These are phyloP conservation scores for Melanotaenia parkinsoni DNA, from an alignment of 2,797 vertebrate genomes.

Conservation along the genomic window DNA sequence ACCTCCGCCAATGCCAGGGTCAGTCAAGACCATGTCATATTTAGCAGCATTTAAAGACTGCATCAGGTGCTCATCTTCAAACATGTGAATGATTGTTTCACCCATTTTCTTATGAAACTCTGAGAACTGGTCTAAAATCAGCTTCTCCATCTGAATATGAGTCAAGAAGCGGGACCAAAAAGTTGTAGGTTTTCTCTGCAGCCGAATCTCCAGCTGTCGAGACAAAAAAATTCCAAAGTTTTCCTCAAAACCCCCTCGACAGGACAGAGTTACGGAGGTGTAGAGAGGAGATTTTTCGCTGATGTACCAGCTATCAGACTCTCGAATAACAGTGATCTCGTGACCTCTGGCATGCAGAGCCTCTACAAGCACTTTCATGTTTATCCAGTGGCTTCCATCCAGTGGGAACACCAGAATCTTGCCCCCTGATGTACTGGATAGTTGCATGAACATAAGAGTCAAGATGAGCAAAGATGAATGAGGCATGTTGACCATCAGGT, in stretches of 20 bases:
- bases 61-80: conserved; percentile 70
- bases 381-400: conserved; percentile 80
- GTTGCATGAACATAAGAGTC: conserved; percentile 44
- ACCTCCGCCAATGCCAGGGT: conserved; percentile 67
- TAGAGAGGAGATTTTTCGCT: conserved; percentile 68
- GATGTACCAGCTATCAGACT: conserved; percentile 75
- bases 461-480: conserved; percentile 33
- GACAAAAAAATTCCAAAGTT: conserved; percentile 48
- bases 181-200: conserved; percentile 20
- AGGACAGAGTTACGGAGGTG: conserved; percentile 53
- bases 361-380: conserved; percentile 74
- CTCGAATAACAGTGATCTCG: conserved; percentile 63
- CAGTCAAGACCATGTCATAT: conserved; percentile 76
- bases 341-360: conserved; percentile 71
- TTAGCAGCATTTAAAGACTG: conserved; percentile 50
- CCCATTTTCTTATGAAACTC: conserved; percentile 48
- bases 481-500: conserved; percentile 20
- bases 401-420: conserved; percentile 74
- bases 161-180: conserved; percentile 54
- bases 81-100: conserved; percentile 51
- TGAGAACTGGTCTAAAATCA: conserved; percentile 35
- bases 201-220: conserved; percentile 36
- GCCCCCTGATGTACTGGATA: conserved; percentile 31
- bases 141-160: conserved; percentile 5
- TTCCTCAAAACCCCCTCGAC: conserved; percentile 57